Base-by-base conservation (phyloP, 2,113 vertebrate species). In the Typhlomys cinereus region DNA sequence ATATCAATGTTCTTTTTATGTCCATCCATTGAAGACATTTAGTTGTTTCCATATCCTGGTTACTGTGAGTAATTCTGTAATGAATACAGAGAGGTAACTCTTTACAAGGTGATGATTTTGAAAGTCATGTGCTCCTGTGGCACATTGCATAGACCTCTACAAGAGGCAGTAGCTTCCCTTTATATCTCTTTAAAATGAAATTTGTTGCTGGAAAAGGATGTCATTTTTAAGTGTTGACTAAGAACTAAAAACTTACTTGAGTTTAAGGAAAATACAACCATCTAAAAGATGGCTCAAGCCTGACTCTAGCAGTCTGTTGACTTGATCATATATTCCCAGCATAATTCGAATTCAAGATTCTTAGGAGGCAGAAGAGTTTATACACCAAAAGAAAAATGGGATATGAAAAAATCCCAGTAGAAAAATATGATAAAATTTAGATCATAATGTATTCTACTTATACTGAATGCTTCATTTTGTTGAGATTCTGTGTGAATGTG, bases 401-500 rank as follows among this genome's bases (percentile, higher is more conserved):
- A 79, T 78, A 57, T 93, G 73, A 95, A 95, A 95, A 86, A 94
- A 50, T 74, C 80, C 86, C 23, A 70, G n/a, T 61, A 50, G 76
- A 74, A 66, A 97, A 97, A 94, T 94, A 97, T 91, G 70, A 97
- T 96, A 95, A 87, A 92, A 90, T 94, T 96, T 97, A 95, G 93
- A 97, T 97, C 95, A 95, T 85, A 87, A 89, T 78, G 96, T 97
- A 95, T 96, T 98, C 95, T 95, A 93, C 97, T 97, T 97, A 97
- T 97, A 96, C 92, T 88, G 69, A 96, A 96, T 95, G 93, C 97
- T 98, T 97, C 97, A 95, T 97, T 97, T 98, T 97, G 81, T 96
- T 96, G 93, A 92, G 97, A 90, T 96, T 95, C 84, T 89, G 96
- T 96, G 29, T 94, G 85, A 94, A 97, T 98, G 97, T 96, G 97